Evolutionary conservation across 2,888 invertebrate genomes (phyloP).

Genomic region (Sialis fuliginosa): DNA sequence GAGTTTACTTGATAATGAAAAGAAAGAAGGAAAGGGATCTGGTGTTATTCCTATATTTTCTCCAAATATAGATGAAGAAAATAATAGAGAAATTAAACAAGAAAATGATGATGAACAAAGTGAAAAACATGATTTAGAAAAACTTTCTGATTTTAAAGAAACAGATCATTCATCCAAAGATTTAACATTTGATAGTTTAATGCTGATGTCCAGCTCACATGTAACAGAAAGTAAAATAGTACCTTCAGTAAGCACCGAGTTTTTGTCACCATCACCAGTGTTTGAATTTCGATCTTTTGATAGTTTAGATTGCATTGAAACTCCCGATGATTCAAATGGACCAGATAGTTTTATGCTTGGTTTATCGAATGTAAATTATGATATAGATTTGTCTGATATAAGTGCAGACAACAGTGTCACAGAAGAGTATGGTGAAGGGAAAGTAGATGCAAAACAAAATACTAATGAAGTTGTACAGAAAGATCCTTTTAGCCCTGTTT

Average conservation of each 20-base stretch:
- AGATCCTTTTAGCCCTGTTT: slow-evolving; percentile 38
- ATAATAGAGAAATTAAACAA: no score
- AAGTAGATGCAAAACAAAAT: slow-evolving; percentile 20
- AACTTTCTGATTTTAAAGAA: no score
- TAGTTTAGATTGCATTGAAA: slow-evolving; percentile 38
- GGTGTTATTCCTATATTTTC: background rate
- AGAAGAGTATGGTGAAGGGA: slow-evolving; percentile 23
- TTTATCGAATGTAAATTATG: slow-evolving; percentile 53
- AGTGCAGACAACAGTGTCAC: slow-evolving; percentile 54
- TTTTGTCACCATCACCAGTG: slow-evolving; percentile 38
- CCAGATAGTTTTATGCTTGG: slow-evolving; percentile 33
- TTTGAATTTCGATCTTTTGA: slow-evolving; percentile 34
- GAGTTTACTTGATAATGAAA: slow-evolving; percentile 12
- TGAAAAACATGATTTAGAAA: no score
- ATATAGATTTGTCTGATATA: slow-evolving; percentile 56
- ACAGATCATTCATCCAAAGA: no score
- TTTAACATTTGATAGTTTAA: no score
- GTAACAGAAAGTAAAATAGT: background rate
- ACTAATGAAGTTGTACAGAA: slow-evolving; percentile 16
- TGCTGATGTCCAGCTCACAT: no score
- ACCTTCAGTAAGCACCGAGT: slow-evolving; percentile 16
- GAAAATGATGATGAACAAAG: no score
- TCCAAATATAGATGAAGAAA: no score
- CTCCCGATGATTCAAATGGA: slow-evolving; percentile 36
- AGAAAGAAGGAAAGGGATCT: slow-evolving; percentile 10